Evolutionary conservation across 2,888 invertebrate genomes (phyloP).

Genomic region (Gastracanthus pulcherrimus): DNA sequence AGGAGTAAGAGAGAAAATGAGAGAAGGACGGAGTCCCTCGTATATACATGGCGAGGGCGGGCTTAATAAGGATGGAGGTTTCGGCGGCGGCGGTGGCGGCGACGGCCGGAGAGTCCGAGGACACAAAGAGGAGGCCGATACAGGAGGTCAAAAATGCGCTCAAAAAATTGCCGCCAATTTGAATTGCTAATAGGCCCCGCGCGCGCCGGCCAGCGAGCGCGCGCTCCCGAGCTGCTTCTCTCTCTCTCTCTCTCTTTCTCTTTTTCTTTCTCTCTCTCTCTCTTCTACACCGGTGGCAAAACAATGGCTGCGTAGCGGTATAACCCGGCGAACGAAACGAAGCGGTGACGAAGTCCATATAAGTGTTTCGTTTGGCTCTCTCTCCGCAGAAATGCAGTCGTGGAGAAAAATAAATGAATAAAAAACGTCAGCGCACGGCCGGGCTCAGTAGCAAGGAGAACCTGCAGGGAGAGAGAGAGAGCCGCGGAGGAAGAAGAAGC

Average conservation of each 20-base stretch:
- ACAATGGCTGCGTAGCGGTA: conserved; percentile 76
- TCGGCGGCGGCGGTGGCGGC: conserved; percentile 65
- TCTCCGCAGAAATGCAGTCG: conserved; percentile 74
- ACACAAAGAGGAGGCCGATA: conserved; percentile 72
- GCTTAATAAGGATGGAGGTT: conserved; percentile 76
- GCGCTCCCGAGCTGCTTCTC: conserved; percentile 38
- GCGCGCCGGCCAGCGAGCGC: conserved; percentile 64
- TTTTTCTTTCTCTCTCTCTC: conserved; percentile 49
- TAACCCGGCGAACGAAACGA: conserved; percentile 73
- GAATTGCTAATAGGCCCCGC: conserved; percentile 76
- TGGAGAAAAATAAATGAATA: conserved; percentile 72
- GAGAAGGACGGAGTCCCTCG: conserved; percentile 1
- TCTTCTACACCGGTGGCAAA: conserved; percentile 72
- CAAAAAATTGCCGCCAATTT: conserved; percentile 78
- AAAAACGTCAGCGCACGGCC: conserved; percentile 55
- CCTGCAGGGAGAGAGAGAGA: conserved; percentile 55
- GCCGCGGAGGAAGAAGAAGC: conserved; percentile 9
- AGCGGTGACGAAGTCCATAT: conserved; percentile 76
- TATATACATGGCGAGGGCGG: conserved; percentile 74
- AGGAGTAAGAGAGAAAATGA: conserved; percentile 43
- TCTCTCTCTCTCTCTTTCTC: conserved; percentile 55
- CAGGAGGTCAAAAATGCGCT: conserved; percentile 78
- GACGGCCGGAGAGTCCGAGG: conserved; percentile 51
- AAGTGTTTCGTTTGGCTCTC: conserved; percentile 75
- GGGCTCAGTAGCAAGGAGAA: conserved; percentile 46